Evolutionary conservation across 2,113 vertebrate species (phyloP).

Genomic region (Garra rufa): DNA sequence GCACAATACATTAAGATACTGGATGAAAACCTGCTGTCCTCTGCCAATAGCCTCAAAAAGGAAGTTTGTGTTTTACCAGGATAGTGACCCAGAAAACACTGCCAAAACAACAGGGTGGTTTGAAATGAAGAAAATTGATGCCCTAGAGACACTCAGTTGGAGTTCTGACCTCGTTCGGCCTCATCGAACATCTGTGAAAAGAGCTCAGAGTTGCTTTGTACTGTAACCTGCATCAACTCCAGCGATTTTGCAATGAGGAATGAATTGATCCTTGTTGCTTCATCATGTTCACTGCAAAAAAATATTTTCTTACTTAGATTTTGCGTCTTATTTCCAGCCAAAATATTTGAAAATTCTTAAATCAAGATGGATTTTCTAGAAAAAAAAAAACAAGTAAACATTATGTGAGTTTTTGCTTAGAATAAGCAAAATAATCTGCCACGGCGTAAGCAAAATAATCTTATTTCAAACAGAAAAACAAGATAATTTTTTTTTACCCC

Average conservation of each 20-base stretch:
- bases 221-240: background rate
- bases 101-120: background rate
- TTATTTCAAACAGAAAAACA: too few species aligned
- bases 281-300: too few species aligned
- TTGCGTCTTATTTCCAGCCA: too few species aligned
- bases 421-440: too few species aligned
- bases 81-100: background rate
- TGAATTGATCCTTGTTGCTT: background rate
- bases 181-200: constrained; percentile 2
- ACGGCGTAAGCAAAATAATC: too few species aligned
- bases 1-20: background rate
- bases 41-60: background rate
- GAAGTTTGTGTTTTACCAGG: constrained; percentile 18
- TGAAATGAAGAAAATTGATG: background rate
- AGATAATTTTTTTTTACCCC: too few species aligned
- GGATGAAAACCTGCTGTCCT: background rate
- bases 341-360: too few species aligned
- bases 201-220: background rate
- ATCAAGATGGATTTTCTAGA: too few species aligned
- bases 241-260: background rate
- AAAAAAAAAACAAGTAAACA: too few species aligned
- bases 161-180: background rate
- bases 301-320: too few species aligned
- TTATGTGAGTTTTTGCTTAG: too few species aligned
- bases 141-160: background rate